Evolutionary conservation across 2,797 vertebrate species (phyloP), one percentile per base, ranked within the genome.

Genomic region (Sciurus vulgaris): DNA sequence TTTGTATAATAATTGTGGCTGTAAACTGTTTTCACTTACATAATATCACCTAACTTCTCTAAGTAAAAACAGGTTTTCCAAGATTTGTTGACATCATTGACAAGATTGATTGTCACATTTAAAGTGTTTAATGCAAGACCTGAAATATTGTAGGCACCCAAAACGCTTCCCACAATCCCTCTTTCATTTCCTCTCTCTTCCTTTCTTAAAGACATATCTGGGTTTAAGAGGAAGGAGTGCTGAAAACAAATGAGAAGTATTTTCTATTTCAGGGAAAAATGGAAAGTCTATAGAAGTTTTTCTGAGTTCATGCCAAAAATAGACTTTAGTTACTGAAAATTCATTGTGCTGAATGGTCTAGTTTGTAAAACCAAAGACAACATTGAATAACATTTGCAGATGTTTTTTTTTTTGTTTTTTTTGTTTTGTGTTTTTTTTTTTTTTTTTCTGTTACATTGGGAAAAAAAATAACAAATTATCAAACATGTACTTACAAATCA

Each of bases 181-280:
- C 38, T 93, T 76, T 74, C 12, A 81, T 33, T 22, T 69, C 2
- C 51, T 69, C 20, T 74, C 22, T 56, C 2, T 89, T 87, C 28
- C 2, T 76, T 79, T 26, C 61, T 90, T 83, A 72, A 92, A 93
- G 24, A 72, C 7, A 44, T 38, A 18, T n/a, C 15, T 24, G 11
- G 11, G 3, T 63, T 89, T 95, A 82, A 85, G 54, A 63, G 6
- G 77, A 94, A 93, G 2, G 2, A 89, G 89, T 7, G 4, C 22
- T 90, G 26, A 93, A 56, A 82, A 79, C 41, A 77, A 59, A 12
- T 81, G 9, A 74, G 1, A 77, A 59, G 4, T 86, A 79, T 79
- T 91, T 69, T 72, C 28, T 72, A 65, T 7, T 51, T 95, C 8
- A 69, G n/a, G 12, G 41, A 83, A 95, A 87, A 93, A 85, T 38